These are phyloP conservation scores for Squalus acanthias DNA, from an alignment of 2,797 vertebrate species.

Conservation along the genomic window DNA sequence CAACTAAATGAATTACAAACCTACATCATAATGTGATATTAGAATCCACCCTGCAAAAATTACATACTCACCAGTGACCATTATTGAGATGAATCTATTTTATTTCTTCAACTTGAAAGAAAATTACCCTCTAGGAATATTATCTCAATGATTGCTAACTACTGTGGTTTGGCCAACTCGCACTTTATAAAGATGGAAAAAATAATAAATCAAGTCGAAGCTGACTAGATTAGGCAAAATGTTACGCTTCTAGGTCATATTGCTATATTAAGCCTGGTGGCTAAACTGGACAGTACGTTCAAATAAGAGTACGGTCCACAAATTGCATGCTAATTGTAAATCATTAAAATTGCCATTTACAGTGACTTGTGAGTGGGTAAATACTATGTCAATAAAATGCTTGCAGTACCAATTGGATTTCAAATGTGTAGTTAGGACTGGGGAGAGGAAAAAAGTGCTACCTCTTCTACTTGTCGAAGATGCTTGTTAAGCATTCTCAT, in stretches of 20 bases:
- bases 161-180: conserved; percentile 61
- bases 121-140: background rate
- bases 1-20: conserved; percentile 24
- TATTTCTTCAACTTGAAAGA: background rate
- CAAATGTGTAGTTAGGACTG: conserved; percentile 52
- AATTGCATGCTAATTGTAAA: conserved; percentile 55
- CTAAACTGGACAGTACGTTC: background rate
- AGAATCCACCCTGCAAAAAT: background rate
- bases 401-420: conserved; percentile 49
- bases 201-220: background rate
- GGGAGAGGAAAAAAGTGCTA: conserved; percentile 41
- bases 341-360: conserved; percentile 52
- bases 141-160: conserved; percentile 50
- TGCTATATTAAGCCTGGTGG: background rate
- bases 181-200: conserved; percentile 45
- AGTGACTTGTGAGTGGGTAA: conserved; percentile 51
- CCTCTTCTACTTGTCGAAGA: conserved; percentile 45
- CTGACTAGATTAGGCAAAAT: background rate
- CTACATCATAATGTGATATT: background rate
- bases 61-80: no score
- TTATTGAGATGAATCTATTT: background rate
- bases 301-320: conserved; percentile 27
- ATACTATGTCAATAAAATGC: conserved; percentile 48
- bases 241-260: background rate
- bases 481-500: conserved; percentile 27